Percentiles rank a stretch among this genome's conserved stretches.
Evolutionary conservation across 2,888 invertebrate species (phyloP).

Genomic region (Aleiodes testaceus): DNA sequence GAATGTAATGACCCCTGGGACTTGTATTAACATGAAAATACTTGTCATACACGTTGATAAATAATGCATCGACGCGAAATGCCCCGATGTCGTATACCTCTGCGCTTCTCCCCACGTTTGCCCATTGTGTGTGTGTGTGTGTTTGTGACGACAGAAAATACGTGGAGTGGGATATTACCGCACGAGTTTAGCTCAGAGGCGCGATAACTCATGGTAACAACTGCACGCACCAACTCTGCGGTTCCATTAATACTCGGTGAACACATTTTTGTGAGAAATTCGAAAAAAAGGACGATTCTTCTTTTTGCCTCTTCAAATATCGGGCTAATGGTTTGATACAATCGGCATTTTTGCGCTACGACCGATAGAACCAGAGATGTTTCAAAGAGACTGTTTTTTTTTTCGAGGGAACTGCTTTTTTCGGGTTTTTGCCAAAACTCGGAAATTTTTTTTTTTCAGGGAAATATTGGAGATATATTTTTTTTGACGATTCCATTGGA

Average conservation of each 20-base stretch:
- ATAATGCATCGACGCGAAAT: constrained; percentile 64
- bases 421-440: no score
- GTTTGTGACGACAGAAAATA: constrained; percentile 18
- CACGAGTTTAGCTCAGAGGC: constrained; percentile 49
- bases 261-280: neutral
- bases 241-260: constrained; percentile 10
- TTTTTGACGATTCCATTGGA: no score
- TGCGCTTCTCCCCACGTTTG: constrained; percentile 31
- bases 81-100: constrained; percentile 47
- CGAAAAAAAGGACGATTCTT: neutral
- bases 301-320: neutral
- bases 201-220: constrained; percentile 53
- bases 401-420: no score
- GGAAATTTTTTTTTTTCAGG: no score
- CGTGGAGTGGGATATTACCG: neutral
- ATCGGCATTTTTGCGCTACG: no score
- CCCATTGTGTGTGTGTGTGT: neutral
- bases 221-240: constrained; percentile 40
- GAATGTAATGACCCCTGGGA: constrained; percentile 59
- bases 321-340: constrained; percentile 3
- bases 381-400: no score
- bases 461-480: no score
- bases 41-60: constrained; percentile 65
- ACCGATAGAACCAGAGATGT: no score
- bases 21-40: constrained; percentile 64